Conservation (phyloP, 2,797 vertebrate species). For the Brachyrhaphis roseni region DNA sequence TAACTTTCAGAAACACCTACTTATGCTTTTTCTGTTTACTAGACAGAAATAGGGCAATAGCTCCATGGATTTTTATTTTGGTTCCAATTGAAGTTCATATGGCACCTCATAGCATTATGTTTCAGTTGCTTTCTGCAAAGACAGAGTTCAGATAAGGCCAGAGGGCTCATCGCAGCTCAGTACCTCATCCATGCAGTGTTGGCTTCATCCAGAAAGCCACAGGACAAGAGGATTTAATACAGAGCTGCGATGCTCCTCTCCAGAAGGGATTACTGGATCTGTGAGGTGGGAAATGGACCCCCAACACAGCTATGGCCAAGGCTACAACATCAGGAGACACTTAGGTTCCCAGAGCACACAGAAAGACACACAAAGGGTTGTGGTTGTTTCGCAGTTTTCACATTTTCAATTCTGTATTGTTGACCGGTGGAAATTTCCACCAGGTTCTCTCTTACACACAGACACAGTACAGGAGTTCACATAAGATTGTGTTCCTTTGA, state of each 20-base stretch:
- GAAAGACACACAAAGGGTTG: background rate
- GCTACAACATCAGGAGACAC: slow-evolving; percentile 47
- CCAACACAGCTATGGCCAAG: slow-evolving; percentile 56
- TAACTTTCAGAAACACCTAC: slow-evolving; percentile 11
- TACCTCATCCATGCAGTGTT: slow-evolving; percentile 62
- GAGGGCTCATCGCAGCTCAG: slow-evolving; percentile 58
- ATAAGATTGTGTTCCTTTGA: slow-evolving; percentile 34
- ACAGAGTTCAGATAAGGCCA: slow-evolving; percentile 55
- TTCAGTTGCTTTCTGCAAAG: slow-evolving; percentile 48
- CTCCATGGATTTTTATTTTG: slow-evolving; percentile 10
- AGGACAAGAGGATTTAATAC: slow-evolving; percentile 77
- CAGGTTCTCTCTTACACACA: slow-evolving; percentile 20
- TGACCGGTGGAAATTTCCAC: slow-evolving; percentile 27
- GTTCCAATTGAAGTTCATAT: slow-evolving; percentile 42
- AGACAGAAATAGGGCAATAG: background rate
- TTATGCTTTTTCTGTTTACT: slow-evolving; percentile 39
- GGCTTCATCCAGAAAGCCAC: slow-evolving; percentile 73
- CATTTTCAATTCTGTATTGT: slow-evolving; percentile 27
- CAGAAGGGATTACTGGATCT: slow-evolving; percentile 75
- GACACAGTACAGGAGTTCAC: slow-evolving; percentile 6
- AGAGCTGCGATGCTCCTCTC: slow-evolving; percentile 64
- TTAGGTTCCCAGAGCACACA: slow-evolving; percentile 22
- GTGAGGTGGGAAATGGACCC: slow-evolving; percentile 65
- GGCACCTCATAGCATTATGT: slow-evolving; percentile 42
- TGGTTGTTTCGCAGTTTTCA: slow-evolving; percentile 21